Conservation (phyloP, 2,797 vertebrate species). For the Acrocephalus scirpaceus region DNA sequence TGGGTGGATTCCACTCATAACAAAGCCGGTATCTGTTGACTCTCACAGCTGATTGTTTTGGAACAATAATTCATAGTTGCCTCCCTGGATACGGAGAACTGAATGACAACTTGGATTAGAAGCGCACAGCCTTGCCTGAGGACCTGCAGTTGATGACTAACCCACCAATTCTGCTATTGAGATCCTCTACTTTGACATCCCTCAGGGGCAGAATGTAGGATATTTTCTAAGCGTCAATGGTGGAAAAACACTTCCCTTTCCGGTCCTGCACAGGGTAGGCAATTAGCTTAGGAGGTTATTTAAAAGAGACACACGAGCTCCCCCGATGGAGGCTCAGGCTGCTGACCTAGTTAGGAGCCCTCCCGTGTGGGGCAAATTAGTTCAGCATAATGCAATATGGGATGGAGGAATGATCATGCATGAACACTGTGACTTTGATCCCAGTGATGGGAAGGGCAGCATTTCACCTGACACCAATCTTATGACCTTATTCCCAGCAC, state of each 20-base stretch:
- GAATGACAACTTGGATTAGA: background rate
- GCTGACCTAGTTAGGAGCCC: background rate
- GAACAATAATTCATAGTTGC: background rate
- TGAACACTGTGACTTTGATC: background rate
- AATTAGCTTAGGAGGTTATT: background rate
- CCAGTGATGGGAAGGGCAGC: background rate
- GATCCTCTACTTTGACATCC: background rate
- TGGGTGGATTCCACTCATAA: background rate
- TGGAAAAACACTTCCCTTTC: background rate
- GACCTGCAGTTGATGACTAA: background rate
- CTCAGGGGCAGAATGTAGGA: fast-evolving
- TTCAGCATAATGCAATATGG: fast-evolving
- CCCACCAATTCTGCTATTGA: background rate
- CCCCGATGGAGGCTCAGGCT: fast-evolving
- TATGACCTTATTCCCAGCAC: background rate
- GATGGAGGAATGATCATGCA: background rate
- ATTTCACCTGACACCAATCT: background rate
- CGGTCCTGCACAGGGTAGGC: background rate
- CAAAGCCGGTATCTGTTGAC: background rate
- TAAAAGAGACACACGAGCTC: background rate
- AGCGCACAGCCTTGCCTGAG: background rate
- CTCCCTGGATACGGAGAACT: background rate
- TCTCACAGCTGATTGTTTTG: conserved; percentile 3
- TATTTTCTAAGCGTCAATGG: background rate
- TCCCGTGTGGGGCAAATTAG: background rate